A percentile compares a stretch with the other conserved stretches of the same genome.
Evolutionary conservation across 2,113 vertebrate genomes (phyloP).

Genomic region (Platichthys stellatus): DNA sequence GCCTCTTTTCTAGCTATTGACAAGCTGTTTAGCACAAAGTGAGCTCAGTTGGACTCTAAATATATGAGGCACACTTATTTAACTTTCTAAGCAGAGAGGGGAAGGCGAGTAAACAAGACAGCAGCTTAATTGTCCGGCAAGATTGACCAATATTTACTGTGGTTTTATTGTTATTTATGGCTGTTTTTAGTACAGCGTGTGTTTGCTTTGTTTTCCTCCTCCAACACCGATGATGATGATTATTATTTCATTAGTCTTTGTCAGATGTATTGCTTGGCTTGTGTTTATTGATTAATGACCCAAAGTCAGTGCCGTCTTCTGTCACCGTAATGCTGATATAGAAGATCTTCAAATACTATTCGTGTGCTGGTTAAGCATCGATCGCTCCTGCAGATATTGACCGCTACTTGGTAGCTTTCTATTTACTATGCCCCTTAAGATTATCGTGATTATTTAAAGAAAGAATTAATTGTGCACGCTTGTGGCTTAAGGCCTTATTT

Average conservation of each 20-base stretch:
- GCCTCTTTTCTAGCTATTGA: conserved; percentile 85
- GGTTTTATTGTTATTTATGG: conserved; percentile 21
- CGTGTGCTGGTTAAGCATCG: conserved; percentile 61
- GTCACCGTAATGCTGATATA: conserved; percentile 62
- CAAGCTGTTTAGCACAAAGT: conserved; percentile 82
- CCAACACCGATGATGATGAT: conserved; percentile 32
- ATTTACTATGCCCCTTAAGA: conserved; percentile 45
- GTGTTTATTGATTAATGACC: conserved; percentile 65
- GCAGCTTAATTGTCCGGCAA: conserved; percentile 27
- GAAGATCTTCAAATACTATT: conserved; percentile 64
- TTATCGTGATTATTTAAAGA: conserved; percentile 60
- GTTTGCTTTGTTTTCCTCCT: not conserved
- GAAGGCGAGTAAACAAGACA: conserved; percentile 66
- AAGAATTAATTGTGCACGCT: conserved; percentile 6
- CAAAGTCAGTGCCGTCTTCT: conserved; percentile 53
- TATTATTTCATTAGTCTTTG: conserved; percentile 64
- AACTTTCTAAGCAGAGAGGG: conserved; percentile 78
- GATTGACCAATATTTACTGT: conserved; percentile 18
- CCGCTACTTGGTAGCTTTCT: conserved; percentile 51
- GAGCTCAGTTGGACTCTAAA: conserved; percentile 88
- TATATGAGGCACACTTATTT: conserved; percentile 88
- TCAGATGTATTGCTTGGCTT: conserved; percentile 55
- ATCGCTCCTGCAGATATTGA: conserved; percentile 42
- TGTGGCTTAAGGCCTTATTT: conserved; percentile 50
- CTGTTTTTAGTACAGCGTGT: conserved; percentile 20